These are phyloP conservation scores for Alentia gelatinosa DNA, from an alignment of 2,888 invertebrate genomes.

Conservation along the genomic window DNA sequence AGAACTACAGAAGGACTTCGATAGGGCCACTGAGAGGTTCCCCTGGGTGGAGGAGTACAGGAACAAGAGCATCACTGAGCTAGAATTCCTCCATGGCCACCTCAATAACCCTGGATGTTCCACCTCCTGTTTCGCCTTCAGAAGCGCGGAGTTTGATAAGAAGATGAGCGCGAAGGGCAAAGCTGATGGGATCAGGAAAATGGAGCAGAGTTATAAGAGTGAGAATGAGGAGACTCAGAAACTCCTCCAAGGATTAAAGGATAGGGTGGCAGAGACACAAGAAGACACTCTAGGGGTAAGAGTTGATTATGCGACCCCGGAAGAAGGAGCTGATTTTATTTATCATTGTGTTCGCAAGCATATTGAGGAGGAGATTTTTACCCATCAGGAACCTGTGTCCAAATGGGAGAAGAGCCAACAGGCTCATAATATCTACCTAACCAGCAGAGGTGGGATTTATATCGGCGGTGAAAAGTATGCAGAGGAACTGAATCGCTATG, in stretches of 20 bases:
- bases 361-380: constrained; percentile 67
- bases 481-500: constrained; percentile 61
- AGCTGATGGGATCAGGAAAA: not conserved
- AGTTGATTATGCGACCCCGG: constrained; percentile 7
- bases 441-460: constrained; percentile 68
- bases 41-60: constrained; percentile 73
- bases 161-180: not conserved
- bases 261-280: not conserved
- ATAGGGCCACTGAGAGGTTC: constrained; percentile 72
- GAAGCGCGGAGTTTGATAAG: constrained; percentile 70
- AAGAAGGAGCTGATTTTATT: constrained; percentile 74
- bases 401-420: constrained; percentile 62
- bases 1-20: constrained; percentile 75
- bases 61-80: constrained; percentile 77
- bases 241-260: not conserved
- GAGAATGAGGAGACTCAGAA: not conserved
- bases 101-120: constrained; percentile 74
- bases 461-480: constrained; percentile 68
- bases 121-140: constrained; percentile 74
- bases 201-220: not conserved
- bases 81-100: constrained; percentile 78
- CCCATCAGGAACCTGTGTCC: not conserved
- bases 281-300: not conserved
- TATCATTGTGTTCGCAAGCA: constrained; percentile 73
- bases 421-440: constrained; percentile 71